phyloP scores from a whole-genome alignment of 2,888 invertebrate genomes.

The Zygogramma bicolorata region DNA sequence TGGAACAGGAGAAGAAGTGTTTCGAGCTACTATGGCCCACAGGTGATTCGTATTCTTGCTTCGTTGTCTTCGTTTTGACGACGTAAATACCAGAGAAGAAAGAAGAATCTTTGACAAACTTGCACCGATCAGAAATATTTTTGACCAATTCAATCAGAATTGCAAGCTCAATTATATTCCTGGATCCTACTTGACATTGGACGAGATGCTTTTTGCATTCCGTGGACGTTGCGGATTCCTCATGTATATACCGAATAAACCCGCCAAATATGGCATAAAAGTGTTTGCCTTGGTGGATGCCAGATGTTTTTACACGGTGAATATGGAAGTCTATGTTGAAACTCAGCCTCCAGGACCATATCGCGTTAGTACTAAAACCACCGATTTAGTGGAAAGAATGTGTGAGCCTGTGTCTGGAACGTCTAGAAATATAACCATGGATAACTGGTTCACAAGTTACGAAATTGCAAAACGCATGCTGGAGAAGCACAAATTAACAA shows the following conservation, averaged over 20 bases:
- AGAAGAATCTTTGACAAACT: conserved; percentile 22
- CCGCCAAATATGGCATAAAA: conserved; percentile 29
- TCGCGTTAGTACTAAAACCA: conserved; percentile 27
- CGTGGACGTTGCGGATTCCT: conserved; percentile 27
- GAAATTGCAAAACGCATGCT: conserved; percentile 15
- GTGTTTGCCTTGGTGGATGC: no score
- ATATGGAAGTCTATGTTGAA: conserved; percentile 27
- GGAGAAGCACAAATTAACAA: conserved; percentile 35
- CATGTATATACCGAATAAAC: conserved; percentile 32
- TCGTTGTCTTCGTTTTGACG: conserved; percentile 20
- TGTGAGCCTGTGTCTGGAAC: conserved; percentile 29
- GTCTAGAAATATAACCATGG: conserved; percentile 43
- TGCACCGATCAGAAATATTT: conserved; percentile 29
- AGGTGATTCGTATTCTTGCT: conserved; percentile 25
- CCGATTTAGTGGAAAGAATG: conserved; percentile 36
- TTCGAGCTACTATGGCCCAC: conserved; percentile 15
- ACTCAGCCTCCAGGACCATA: conserved; percentile 21
- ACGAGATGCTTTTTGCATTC: conserved; percentile 33
- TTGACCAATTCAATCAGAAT: conserved; percentile 24
- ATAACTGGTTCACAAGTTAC: conserved; percentile 37
- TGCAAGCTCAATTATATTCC: conserved; percentile 15
- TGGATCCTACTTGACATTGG: conserved; percentile 19
- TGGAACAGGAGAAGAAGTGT: conserved; percentile 15
- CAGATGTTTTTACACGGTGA: conserved; percentile 16
- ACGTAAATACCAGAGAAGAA: conserved; percentile 16